A percentile compares a stretch with the other conserved stretches of the same genome.
Conservation (phyloP, 2,888 invertebrate genomes). For the Lottia gigantea region DNA sequence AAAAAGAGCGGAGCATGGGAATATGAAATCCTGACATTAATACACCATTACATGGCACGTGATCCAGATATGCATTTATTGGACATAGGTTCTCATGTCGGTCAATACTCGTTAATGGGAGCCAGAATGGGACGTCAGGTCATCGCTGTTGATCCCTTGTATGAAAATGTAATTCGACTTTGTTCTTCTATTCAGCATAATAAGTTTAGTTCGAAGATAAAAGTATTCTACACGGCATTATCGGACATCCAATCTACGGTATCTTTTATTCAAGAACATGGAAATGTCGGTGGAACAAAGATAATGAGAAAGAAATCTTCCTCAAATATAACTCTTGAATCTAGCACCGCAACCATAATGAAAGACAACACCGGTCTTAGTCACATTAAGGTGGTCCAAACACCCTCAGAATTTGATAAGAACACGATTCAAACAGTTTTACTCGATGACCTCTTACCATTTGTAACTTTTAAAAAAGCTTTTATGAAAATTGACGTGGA, state of each 20-base stretch:
- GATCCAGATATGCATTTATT: not conserved
- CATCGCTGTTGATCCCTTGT: not conserved
- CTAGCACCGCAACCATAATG: no score
- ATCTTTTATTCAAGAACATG: not conserved
- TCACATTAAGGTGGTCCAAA: not conserved
- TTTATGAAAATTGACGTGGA: conserved; percentile 6
- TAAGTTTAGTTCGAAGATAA: not conserved
- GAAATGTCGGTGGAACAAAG: not conserved
- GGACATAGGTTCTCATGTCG: not conserved
- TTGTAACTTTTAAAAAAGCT: not conserved
- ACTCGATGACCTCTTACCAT: not conserved
- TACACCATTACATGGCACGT: not conserved
- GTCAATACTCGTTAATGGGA: not conserved
- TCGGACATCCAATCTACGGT: not conserved
- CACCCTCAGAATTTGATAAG: not conserved
- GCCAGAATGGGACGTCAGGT: not conserved
- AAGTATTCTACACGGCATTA: not conserved
- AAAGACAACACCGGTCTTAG: no score
- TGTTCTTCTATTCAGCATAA: not conserved
- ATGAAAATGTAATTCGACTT: not conserved
- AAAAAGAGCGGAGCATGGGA: not conserved
- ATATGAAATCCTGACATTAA: not conserved
- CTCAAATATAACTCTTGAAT: no score
- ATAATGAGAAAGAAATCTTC: not conserved
- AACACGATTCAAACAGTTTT: not conserved